Evolutionary conservation across 1,140 invertebrate species (phyloP).

Genomic region (Pseudobourletiella spinata): DNA sequence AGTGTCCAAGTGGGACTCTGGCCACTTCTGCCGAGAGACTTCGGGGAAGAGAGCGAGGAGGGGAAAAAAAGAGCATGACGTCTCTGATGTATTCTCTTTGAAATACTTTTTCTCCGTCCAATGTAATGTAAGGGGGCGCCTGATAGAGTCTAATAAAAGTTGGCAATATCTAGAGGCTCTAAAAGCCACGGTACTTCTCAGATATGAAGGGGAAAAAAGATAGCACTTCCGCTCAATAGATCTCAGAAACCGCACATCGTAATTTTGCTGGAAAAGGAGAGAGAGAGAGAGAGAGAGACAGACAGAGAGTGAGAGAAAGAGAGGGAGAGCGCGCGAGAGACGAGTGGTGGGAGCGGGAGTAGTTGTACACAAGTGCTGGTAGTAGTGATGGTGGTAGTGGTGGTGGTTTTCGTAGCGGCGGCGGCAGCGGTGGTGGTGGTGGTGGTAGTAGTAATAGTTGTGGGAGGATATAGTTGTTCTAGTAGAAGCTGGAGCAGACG

Average conservation of each 20-base stretch:
- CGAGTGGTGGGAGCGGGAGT: too few relatives aligned
- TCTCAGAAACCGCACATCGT: conserved; percentile 36
- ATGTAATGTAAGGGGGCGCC: conserved; percentile 33
- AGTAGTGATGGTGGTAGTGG: too few relatives aligned
- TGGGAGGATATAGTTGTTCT: too few relatives aligned
- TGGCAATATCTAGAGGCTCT: conserved; percentile 33
- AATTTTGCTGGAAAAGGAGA: conserved; percentile 26
- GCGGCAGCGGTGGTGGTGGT: too few relatives aligned
- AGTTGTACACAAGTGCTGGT: too few relatives aligned
- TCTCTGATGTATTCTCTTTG: conserved; percentile 19
- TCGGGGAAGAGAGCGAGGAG: background rate
- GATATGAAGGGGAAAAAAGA: conserved; percentile 28
- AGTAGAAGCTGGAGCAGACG: too few relatives aligned
- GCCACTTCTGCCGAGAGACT: too few relatives aligned
- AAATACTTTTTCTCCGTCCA: conserved; percentile 23
- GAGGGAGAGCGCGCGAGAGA: too few relatives aligned
- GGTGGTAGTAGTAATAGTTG: too few relatives aligned
- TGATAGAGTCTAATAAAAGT: conserved; percentile 36
- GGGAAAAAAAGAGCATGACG: conserved; percentile 5
- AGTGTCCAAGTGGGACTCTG: too few relatives aligned
- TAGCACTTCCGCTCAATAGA: conserved; percentile 37
- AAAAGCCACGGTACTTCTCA: conserved; percentile 25
- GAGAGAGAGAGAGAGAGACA: conserved; percentile 9
- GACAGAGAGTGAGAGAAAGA: background rate
- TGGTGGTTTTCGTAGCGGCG: too few relatives aligned